Evolutionary conservation across 2,797 vertebrate species (phyloP).

Genomic region (Bradypus variegatus): DNA sequence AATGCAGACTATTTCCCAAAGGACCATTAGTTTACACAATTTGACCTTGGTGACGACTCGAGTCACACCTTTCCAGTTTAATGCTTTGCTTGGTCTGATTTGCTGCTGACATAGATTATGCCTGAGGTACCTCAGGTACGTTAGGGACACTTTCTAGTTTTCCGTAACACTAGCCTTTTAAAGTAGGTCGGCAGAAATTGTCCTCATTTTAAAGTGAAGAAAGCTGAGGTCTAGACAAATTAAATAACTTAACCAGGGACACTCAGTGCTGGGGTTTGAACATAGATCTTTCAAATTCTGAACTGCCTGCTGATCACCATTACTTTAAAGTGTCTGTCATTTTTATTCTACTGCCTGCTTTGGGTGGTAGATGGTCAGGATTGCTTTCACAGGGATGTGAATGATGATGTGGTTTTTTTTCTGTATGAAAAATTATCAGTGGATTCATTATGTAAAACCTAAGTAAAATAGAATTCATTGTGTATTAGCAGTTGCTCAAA

Average conservation of each 20-base stretch:
- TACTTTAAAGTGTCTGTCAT: neutral
- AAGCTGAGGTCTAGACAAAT: neutral
- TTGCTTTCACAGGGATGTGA: neutral
- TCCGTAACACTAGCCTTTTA: accelerated
- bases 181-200: neutral
- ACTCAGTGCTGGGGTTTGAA: accelerated
- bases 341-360: neutral
- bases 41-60: accelerated
- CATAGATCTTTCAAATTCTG: accelerated
- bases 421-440: accelerated
- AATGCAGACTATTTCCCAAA: accelerated
- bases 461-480: accelerated
- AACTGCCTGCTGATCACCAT: neutral
- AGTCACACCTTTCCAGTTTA: accelerated
- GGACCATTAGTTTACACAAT: accelerated
- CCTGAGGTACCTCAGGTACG: neutral
- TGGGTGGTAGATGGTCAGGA: neutral
- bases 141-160: too few species aligned
- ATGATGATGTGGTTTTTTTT: neutral
- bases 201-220: neutral
- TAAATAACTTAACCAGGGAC: too few species aligned
- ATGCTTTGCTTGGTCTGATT: neutral
- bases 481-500: neutral
- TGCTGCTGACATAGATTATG: accelerated
- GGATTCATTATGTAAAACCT: accelerated